Percentiles rank a stretch among this genome's conserved stretches.
These are phyloP conservation scores for Ephialtes manifestator DNA, from an alignment of 2,888 invertebrate species.

Conservation along the genomic window DNA sequence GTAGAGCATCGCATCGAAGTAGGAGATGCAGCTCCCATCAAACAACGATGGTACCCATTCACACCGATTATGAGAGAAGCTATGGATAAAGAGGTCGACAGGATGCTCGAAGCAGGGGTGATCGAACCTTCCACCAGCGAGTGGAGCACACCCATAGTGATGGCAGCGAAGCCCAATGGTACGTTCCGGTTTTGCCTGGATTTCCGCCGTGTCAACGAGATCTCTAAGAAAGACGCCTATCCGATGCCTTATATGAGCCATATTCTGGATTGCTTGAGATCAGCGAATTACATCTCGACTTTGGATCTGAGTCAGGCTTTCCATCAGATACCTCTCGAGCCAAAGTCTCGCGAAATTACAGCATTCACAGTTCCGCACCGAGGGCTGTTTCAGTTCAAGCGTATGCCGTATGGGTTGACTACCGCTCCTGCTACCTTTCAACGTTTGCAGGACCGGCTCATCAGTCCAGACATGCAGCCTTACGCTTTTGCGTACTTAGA, in stretches of 20 bases:
- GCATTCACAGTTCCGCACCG: conserved; percentile 61
- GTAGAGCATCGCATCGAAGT: conserved; percentile 38
- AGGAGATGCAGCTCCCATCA: not conserved
- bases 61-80: not conserved
- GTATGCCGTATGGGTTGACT: conserved; percentile 64
- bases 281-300: no score
- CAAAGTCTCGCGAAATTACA: conserved; percentile 62
- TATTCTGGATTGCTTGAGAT: no score
- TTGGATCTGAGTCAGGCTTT: conserved; percentile 60
- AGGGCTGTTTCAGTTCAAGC: conserved; percentile 57
- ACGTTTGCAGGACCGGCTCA: conserved; percentile 52
- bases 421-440: conserved; percentile 69
- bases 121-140: not conserved
- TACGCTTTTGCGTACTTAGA: conserved; percentile 61
- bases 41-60: not conserved
- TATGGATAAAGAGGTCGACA: not conserved
- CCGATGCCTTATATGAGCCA: no score
- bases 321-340: conserved; percentile 64
- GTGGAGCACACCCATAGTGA: conserved; percentile 75
- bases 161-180: conserved; percentile 74
- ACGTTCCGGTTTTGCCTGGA: conserved; percentile 77
- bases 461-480: conserved; percentile 59
- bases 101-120: not conserved
- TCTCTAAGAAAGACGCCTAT: conserved; percentile 75
- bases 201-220: conserved; percentile 76